Base-by-base conservation (phyloP, 1,140 invertebrate genomes). In the Caenorhabditis briggsae region DNA sequence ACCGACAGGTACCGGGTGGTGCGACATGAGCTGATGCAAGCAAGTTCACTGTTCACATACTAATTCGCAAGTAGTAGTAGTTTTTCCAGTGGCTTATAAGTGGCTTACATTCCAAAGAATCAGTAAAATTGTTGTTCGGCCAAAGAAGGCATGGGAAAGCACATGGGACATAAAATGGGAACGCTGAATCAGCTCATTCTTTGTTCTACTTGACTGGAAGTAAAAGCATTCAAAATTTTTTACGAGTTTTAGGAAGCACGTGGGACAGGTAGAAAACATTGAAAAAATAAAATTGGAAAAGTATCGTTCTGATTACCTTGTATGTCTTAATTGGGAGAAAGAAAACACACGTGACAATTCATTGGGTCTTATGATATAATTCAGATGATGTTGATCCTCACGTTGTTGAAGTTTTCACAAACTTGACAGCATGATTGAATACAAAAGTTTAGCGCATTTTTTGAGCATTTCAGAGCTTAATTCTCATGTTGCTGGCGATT, bases 51-150 rank as follows among this genome's bases (percentile, higher is more conserved):
- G 41, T 70, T 46, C 64, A 70, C 7, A 12, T 64, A 41, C 61
- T 53, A 33, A 25, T 61, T 25, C 59, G 59, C 59, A 33, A 61
- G 20, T 33, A 61, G 59, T 61, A 61, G 25, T 61, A 61, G 20
- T 61, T 61, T 61, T 23, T 70, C 33, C 33, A 33, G 33, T 33
- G 33, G 33, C 33, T 33, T 33, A 33, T 33, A 1, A 33, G 33
- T 33, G n/a, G 43, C 18, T 46, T 41, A 46, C 64, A 70, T 46
- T 46, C 43, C 14, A 8, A 70, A 48, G 59, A 2, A 70, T 70
- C 64, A 46, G 64, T 41, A 70, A 70, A 70, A 70, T 70, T 70
- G 64, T 70, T 70, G 64, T 70, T 70, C 43, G 43, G 43, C 64
- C 43, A 70, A 33, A 43, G 23, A 61, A 61, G 25, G 25, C 58